Conservation (phyloP, 2,797 vertebrate genomes). For the Anguilla marmorata region DNA sequence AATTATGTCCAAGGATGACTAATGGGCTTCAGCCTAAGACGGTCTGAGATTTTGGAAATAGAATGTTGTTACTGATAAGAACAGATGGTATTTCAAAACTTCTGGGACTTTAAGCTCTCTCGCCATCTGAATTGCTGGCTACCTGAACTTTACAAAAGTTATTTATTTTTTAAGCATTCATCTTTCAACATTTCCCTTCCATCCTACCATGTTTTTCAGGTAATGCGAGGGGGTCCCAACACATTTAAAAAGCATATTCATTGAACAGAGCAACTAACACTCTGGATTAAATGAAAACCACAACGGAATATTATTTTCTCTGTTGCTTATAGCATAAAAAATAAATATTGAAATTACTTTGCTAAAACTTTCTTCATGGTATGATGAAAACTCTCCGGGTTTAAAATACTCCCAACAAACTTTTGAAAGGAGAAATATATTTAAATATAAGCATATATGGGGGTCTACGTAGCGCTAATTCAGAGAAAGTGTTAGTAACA, state of each 20-base stretch:
- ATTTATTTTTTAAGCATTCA: not conserved
- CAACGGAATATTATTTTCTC: not conserved
- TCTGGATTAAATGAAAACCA: not conserved
- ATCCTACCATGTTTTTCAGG: not conserved
- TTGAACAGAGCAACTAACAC: not conserved
- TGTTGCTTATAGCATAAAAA: not conserved
- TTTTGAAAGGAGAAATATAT: not conserved
- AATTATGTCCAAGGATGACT: slow-evolving; percentile 17
- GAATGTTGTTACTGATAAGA: not conserved
- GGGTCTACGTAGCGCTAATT: not conserved
- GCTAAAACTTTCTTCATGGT: not conserved
- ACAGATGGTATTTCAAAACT: not conserved
- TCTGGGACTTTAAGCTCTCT: not conserved
- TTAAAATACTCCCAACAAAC: not conserved
- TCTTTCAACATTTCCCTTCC: not conserved
- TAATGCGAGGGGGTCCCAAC: not conserved
- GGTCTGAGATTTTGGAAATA: not conserved
- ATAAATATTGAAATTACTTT: not conserved
- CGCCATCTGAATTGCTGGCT: not conserved
- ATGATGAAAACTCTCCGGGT: not conserved
- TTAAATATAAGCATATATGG: not conserved
- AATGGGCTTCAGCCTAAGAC: slow-evolving; percentile 8
- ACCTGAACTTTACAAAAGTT: not conserved
- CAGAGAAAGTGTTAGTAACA: not conserved
- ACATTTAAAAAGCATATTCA: not conserved